These are phyloP conservation scores for Scopus umbretta DNA, from an alignment of 2,113 vertebrate species.

Conservation along the genomic window DNA sequence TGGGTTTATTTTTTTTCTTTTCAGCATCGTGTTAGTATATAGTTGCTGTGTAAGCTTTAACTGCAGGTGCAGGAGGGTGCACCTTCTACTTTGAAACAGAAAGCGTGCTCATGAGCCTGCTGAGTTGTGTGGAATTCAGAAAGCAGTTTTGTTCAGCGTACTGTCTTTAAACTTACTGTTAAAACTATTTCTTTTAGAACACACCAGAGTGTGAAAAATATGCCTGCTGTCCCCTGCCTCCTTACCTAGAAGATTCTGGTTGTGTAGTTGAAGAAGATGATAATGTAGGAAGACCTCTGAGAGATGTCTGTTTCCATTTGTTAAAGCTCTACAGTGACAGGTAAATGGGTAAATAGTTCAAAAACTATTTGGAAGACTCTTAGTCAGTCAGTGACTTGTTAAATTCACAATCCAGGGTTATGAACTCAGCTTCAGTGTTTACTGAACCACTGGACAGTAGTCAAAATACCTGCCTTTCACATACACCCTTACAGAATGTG, in stretches of 20 bases:
- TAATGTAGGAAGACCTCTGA: slow-evolving; percentile 65
- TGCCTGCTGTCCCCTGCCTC: slow-evolving; percentile 85
- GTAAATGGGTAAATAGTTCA: slow-evolving; percentile 52
- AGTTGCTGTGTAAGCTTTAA: background rate
- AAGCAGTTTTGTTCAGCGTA: background rate
- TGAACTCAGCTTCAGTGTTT: background rate
- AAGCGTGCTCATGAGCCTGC: background rate
- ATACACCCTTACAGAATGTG: accelerated
- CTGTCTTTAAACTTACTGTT: background rate
- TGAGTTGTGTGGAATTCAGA: background rate
- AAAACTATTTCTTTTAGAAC: slow-evolving; percentile 64
- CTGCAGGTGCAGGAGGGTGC: background rate
- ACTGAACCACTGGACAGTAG: background rate
- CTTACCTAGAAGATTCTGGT: slow-evolving; percentile 79
- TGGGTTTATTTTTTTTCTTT: background rate
- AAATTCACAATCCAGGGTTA: accelerated
- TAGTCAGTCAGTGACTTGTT: background rate
- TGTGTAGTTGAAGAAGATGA: slow-evolving; percentile 58
- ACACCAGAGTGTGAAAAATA: slow-evolving; percentile 77
- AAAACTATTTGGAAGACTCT: accelerated
- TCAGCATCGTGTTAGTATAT: background rate
- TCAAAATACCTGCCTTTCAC: accelerated
- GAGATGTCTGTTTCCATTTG: slow-evolving; percentile 92
- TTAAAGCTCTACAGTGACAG: slow-evolving; percentile 95
- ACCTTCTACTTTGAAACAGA: background rate